Conservation (phyloP, 2,113 vertebrate genomes). For the Scomber japonicus region DNA sequence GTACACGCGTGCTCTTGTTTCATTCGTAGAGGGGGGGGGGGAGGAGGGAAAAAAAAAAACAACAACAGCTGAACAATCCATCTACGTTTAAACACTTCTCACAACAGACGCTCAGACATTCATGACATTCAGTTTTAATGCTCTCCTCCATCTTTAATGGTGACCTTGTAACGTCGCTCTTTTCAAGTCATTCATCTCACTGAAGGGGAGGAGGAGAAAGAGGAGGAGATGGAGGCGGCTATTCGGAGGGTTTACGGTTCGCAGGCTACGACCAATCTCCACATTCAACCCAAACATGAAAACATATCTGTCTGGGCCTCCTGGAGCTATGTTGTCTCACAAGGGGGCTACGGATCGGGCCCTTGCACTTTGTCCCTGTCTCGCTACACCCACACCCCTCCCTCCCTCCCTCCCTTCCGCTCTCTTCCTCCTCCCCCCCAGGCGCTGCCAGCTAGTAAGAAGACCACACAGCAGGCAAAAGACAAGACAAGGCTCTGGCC, state of each 20-base stretch:
- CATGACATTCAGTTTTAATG: conserved; percentile 21
- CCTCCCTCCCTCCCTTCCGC: not conserved
- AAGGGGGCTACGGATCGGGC: not conserved
- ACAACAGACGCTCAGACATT: conserved; percentile 13
- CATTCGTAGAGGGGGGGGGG: not conserved
- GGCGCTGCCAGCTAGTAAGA: conserved; percentile 17
- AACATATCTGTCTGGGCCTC: conserved; percentile 42
- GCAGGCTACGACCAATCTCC: conserved; percentile 32
- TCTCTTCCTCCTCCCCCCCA: not conserved
- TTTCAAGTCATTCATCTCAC: conserved; percentile 19
- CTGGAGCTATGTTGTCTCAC: conserved; percentile 6
- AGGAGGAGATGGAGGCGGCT: not conserved
- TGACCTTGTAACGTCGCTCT: conserved; percentile 32
- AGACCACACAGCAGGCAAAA: conserved; percentile 59
- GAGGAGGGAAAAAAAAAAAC: not conserved
- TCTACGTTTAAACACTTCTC: not conserved
- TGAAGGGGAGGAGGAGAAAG: too few species aligned
- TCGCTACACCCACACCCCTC: not conserved
- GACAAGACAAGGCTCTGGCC: conserved; percentile 20
- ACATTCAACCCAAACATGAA: conserved; percentile 58
- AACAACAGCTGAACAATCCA: conserved; percentile 11
- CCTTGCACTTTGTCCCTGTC: conserved; percentile 14
- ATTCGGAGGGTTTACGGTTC: conserved; percentile 1
- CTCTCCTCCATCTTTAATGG: conserved; percentile 50
- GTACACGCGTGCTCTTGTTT: not conserved